Percentiles rank a stretch among this genome's conserved stretches.
Evolutionary conservation across 2,888 invertebrate genomes (phyloP).

Genomic region (Ectemnius cavifrons): DNA sequence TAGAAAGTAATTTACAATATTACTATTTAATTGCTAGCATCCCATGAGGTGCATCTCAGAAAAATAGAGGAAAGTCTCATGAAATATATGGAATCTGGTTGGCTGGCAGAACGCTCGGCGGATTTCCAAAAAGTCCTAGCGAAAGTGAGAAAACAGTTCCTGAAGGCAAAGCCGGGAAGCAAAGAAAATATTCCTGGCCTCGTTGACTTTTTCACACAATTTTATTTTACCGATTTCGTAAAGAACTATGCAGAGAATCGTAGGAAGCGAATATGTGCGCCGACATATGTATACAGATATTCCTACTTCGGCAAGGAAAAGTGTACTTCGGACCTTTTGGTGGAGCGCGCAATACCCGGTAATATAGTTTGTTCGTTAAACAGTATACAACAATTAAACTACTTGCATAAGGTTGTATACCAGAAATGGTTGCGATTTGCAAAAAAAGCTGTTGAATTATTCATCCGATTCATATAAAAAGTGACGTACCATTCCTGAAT

Average conservation of each 20-base stretch:
- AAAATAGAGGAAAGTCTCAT: no score
- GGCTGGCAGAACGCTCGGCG: no score
- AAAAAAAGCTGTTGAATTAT: neutral
- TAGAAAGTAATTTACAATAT: no score
- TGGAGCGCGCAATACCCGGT: neutral
- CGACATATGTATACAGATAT: constrained; percentile 82
- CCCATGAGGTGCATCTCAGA: no score
- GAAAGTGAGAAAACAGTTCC: constrained; percentile 77
- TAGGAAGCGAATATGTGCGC: constrained; percentile 73
- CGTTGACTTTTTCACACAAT: constrained; percentile 79
- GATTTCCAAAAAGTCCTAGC: no score
- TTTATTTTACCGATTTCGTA: constrained; percentile 78
- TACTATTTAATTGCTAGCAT: no score
- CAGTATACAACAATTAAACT: no score
- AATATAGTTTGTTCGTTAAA: neutral
- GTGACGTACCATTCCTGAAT: no score
- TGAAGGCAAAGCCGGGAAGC: constrained; percentile 74
- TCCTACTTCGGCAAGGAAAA: constrained; percentile 73
- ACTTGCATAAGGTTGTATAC: no score
- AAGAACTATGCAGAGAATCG: constrained; percentile 75
- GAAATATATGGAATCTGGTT: no score
- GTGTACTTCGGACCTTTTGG: constrained; percentile 11
- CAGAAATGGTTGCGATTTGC: neutral
- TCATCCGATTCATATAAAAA: no score
- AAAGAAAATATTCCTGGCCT: constrained; percentile 77